These are phyloP conservation scores for Ditylenchus weischeri DNA, from an alignment of 2,888 invertebrate genomes.

Conservation along the genomic window DNA sequence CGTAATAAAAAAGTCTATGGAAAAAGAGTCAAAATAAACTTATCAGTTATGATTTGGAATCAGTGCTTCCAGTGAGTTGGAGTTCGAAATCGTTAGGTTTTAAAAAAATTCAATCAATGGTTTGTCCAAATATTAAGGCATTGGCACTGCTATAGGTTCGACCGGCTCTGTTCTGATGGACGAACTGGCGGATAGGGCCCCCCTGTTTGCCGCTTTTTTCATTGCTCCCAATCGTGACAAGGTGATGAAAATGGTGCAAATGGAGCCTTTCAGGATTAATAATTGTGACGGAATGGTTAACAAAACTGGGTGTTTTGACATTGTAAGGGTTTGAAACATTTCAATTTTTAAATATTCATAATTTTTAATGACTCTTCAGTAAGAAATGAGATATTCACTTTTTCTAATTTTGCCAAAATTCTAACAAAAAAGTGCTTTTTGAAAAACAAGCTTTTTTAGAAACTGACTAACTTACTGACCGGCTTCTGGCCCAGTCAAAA, in stretches of 20 bases:
- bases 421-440: no score
- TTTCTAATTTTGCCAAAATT: no score
- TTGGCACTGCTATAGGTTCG: conserved; percentile 28
- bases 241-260: conserved; percentile 40
- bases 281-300: conserved; percentile 41
- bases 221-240: conserved; percentile 44
- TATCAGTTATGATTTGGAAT: background rate
- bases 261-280: conserved; percentile 29
- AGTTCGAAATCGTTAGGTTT: background rate
- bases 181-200: conserved; percentile 40
- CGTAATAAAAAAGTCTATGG: no score
- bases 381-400: no score
- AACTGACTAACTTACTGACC: conserved; percentile 41
- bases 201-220: conserved; percentile 35
- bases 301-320: conserved; percentile 37
- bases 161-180: conserved; percentile 40
- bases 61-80: background rate
- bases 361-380: background rate
- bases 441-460: no score
- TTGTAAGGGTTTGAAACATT: conserved; percentile 29
- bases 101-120: background rate
- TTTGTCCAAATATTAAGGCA: background rate
- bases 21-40: no score
- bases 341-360: conserved; percentile 3
- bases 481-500: conserved; percentile 43